Evolutionary conservation across 2,113 vertebrate species (phyloP), one percentile per base, ranked within the genome.

Genomic region (Periophthalmodon schlosseri): DNA sequence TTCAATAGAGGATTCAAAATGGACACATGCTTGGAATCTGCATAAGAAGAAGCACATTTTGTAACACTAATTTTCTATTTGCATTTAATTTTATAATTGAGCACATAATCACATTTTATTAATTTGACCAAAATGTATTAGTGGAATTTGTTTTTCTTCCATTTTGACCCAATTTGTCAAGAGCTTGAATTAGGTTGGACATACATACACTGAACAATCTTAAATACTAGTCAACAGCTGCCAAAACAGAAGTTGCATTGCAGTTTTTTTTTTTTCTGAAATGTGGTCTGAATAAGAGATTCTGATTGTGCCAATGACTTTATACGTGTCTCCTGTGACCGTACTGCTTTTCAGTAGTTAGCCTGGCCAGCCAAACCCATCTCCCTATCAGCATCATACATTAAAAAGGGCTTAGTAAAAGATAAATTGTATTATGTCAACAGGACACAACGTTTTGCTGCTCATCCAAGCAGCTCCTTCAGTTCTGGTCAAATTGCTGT

Each of bases 21-120:
- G 4, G 68, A 66, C 21, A 73, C 68, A 70, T 15, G 72, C 5
- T 70, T n/a, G 16, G 15, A 12, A 70, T 13, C 50, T 70, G 58
- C 54, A 73, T 68, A 61, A 46, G n/a, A 58, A 78, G 61, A 75
- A 46, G 77, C 69, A 75, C 24, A 70, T 74, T 78, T 69, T 33
- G 33, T 49, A n/a, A 66, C 78, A 69, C 58, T 52, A 52, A 46
- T 63, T 65, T 65, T 7, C 63, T 3, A 8, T 64, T 64, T 64
- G 13, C 14, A 34, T 20, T 39, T 34, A 20, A 61, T 61, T 61
- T 23, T 1, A 52, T 6, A 52, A 23, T 21, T 57, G 54, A 8
- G n/a, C 54, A 57, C 21, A 56, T 20, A 10, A 44, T n/a, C 8
- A 9, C 54, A 57, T 61, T 61, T 0, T 24, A 4, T 61, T 61